Evolutionary conservation across 2,888 invertebrate species (phyloP).

Genomic region (Clanis bilineata): DNA sequence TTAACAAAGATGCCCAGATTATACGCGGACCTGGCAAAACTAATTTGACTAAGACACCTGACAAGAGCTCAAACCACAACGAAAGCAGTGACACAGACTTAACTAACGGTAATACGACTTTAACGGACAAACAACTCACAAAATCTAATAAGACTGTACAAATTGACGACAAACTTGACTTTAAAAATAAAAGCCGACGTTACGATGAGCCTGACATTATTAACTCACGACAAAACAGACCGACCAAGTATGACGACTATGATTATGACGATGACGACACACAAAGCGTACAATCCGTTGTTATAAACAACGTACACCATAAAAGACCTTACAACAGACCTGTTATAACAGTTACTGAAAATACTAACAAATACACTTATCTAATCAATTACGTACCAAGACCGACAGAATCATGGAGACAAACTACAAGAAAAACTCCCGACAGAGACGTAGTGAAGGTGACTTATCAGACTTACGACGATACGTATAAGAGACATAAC

Average conservation of each 20-base stretch:
- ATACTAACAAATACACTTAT: constrained; percentile 75
- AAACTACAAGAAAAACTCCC: constrained; percentile 58
- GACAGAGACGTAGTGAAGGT: constrained; percentile 74
- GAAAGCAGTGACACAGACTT: constrained; percentile 38
- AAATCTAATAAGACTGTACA: constrained; percentile 47
- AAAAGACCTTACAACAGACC: constrained; percentile 68
- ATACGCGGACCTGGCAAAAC: not conserved
- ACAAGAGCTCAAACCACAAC: constrained; percentile 44
- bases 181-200: constrained; percentile 73
- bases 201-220: constrained; percentile 51
- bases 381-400: constrained; percentile 78
- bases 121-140: constrained; percentile 38
- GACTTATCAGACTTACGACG: constrained; percentile 74
- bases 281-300: constrained; percentile 70
- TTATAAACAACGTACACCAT: constrained; percentile 63
- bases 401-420: constrained; percentile 74
- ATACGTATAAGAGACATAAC: constrained; percentile 70
- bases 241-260: constrained; percentile 53
- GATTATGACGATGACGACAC: constrained; percentile 59
- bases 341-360: constrained; percentile 74
- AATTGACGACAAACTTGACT: constrained; percentile 84
- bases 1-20: constrained; percentile 42
- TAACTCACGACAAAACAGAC: constrained; percentile 49
- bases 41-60: constrained; percentile 37
- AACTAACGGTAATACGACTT: constrained; percentile 32